Base-by-base conservation (phyloP, 35 echinoderm and acorn worm species). In the Hemicentrotus pulcherrimus region DNA sequence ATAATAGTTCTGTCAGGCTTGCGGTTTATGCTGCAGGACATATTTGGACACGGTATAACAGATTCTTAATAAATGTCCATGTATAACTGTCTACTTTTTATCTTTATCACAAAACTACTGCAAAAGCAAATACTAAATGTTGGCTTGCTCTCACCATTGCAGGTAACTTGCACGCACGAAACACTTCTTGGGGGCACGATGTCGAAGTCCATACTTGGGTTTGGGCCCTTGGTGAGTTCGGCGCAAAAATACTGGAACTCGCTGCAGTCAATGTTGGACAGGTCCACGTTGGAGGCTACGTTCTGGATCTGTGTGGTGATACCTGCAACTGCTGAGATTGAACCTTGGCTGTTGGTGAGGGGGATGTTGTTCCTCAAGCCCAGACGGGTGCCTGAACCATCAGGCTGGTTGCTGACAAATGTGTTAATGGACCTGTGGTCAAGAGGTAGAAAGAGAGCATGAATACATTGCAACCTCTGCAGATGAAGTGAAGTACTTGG, bases 221-320 rank as follows among this genome's bases (percentile, higher is more conserved):
- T 61, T 4, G 94, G 50, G 4, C 92, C 33, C 94, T 61, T 94
- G 32, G 92, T 91, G 13, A 98, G 88, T 31, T 90, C 65, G 4
- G 86, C 95, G 78, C 97, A 97, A 46, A 98, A 85, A 47, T 98
- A 96, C 5, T 48, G 86, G 85, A 98, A 97, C 85, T 97, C 86
- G 78, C 46, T 58, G 31, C 97, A 98, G 48, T 48, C 86, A 5
- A 94, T 24, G 50, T 85, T 92, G 24, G 24, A 52, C 32, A 48
- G 31, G 59, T 94, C 96, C 14, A 91, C 47, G 24, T 91, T 95
- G 65, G 95, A 32, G 88, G 19, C 90, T 7, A 59, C 19, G 3
- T 52, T 89, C n/a, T 87, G 32, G 32, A 55, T 47, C 28, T 88
- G 46, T 45, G 85, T 95, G 46, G 55, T 46, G 58, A 24, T 46